Conservation (phyloP, 1,140 invertebrate genomes). For the Periplaneta americana region DNA sequence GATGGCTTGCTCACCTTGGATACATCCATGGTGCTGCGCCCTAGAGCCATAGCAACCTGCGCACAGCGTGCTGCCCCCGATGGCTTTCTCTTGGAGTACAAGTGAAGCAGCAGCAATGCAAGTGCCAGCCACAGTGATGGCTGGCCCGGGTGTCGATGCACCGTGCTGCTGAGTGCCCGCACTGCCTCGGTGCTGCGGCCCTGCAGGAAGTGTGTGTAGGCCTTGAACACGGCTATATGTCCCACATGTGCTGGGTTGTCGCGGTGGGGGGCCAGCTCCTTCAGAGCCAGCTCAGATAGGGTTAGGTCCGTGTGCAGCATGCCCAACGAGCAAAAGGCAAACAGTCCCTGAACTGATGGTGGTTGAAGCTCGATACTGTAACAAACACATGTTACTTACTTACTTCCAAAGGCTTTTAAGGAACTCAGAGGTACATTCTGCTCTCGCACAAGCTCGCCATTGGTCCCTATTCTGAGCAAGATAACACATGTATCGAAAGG, state of each 20-base stretch:
- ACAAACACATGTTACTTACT: neutral
- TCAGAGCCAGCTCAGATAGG: slow-evolving; percentile 53
- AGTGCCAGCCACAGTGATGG: slow-evolving; percentile 34
- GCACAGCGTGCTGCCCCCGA: slow-evolving; percentile 33
- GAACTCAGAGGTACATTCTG: no score
- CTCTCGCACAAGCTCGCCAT: no score
- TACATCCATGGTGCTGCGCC: slow-evolving; percentile 35
- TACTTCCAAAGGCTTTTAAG: no score
- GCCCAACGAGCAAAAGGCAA: slow-evolving; percentile 61
- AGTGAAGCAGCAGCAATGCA: slow-evolving; percentile 32
- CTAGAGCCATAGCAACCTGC: slow-evolving; percentile 30
- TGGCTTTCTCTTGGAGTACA: slow-evolving; percentile 21
- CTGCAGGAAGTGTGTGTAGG: slow-evolving; percentile 39
- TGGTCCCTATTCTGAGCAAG: no score
- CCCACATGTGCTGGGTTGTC: slow-evolving; percentile 39
- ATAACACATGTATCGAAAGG: no score
- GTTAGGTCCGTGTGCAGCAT: slow-evolving; percentile 58
- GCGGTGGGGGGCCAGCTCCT: slow-evolving; percentile 51
- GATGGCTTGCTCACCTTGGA: slow-evolving; percentile 28
- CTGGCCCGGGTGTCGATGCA: slow-evolving; percentile 45
- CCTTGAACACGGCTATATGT: slow-evolving; percentile 44
- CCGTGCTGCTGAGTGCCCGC: slow-evolving; percentile 40
- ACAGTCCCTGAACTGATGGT: slow-evolving; percentile 55
- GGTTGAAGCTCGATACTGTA: slow-evolving; percentile 48
- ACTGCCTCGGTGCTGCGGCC: slow-evolving; percentile 40